Evolutionary conservation across 2,113 vertebrate genomes (phyloP).

Genomic region (Sinocyclocheilus anshuiensis): DNA sequence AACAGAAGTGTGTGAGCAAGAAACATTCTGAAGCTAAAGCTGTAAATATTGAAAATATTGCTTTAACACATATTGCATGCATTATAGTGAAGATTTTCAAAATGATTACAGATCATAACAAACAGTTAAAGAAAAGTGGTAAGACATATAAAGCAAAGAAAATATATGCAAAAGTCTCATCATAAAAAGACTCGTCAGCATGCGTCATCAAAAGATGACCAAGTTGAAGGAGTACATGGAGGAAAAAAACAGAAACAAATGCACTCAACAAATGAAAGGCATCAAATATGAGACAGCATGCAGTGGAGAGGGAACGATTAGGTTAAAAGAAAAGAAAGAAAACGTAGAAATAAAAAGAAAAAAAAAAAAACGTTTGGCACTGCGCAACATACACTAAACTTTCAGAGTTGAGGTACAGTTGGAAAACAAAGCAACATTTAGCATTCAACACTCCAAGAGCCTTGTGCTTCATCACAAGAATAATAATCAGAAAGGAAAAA

Average conservation of each 20-base stretch:
- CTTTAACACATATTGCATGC: constrained; percentile 76
- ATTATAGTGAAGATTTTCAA: constrained; percentile 74
- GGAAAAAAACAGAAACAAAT: constrained; percentile 66
- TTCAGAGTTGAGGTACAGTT: constrained; percentile 77
- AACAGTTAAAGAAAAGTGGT: constrained; percentile 78
- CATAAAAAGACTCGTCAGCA: constrained; percentile 62
- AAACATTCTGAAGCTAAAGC: not conserved
- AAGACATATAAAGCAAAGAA: constrained; percentile 89
- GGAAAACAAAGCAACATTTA: constrained; percentile 80
- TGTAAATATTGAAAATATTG: constrained; percentile 27
- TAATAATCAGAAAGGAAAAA: constrained; percentile 41
- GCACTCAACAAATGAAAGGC: constrained; percentile 74
- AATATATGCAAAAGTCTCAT: constrained; percentile 80
- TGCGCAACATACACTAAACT: constrained; percentile 87
- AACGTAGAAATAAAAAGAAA: constrained; percentile 71
- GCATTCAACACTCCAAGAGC: constrained; percentile 93
- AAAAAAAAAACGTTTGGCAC: constrained; percentile 76
- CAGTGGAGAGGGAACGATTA: constrained; percentile 80
- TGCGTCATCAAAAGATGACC: constrained; percentile 64
- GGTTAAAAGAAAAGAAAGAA: constrained; percentile 74
- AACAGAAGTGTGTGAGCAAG: constrained; percentile 74
- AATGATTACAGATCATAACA: constrained; percentile 82
- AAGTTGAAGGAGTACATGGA: constrained; percentile 60
- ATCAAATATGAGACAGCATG: constrained; percentile 84
- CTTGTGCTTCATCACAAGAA: constrained; percentile 71